A percentile compares a stretch with the other conserved stretches of the same genome.
Evolutionary conservation across 2,797 vertebrate genomes (phyloP).

Genomic region (Pelobates cultripes): DNA sequence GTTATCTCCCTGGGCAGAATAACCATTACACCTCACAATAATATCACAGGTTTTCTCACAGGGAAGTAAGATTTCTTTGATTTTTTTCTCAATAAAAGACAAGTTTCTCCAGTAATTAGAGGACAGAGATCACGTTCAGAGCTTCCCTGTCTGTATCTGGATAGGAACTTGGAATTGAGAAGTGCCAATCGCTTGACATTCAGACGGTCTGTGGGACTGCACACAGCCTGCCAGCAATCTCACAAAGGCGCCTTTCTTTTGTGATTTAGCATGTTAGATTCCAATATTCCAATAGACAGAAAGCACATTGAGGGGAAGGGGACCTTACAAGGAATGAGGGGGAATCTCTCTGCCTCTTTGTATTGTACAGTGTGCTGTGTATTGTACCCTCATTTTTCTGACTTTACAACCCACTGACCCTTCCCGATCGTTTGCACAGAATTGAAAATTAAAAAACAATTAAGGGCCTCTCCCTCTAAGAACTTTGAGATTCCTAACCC

Average conservation of each 20-base stretch:
- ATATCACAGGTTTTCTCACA: no score
- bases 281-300: conserved; percentile 31
- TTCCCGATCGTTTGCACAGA: no score
- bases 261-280: background rate
- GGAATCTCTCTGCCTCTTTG: conserved; percentile 1
- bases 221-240: conserved; percentile 3
- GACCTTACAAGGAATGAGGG: conserved; percentile 20
- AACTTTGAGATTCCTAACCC: no score
- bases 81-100: background rate
- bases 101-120: background rate
- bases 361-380: background rate
- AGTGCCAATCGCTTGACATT: conserved; percentile 37
- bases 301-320: conserved; percentile 28
- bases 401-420: background rate
- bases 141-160: conserved; percentile 5
- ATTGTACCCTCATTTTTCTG: background rate
- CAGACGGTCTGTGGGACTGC: conserved; percentile 28
- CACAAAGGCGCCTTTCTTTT: conserved; percentile 46
- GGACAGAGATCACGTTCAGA: background rate
- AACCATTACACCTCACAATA: no score
- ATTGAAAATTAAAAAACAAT: background rate
- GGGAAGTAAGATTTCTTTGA: background rate
- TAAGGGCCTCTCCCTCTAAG: background rate
- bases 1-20: no score
- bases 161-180: background rate